phyloP scores from a whole-genome alignment of 2,113 vertebrate species.

The Arvicanthis niloticus region DNA sequence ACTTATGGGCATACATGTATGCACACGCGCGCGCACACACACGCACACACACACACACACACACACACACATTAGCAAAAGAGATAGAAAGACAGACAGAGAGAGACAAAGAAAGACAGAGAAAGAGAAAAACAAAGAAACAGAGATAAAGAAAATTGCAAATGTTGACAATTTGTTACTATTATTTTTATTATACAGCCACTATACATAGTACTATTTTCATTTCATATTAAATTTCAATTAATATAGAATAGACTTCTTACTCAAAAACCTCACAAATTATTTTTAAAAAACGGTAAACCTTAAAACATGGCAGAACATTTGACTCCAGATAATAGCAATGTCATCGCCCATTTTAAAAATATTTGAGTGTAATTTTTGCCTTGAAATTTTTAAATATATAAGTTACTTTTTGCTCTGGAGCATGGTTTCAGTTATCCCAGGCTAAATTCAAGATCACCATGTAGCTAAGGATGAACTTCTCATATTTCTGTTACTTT shows the following conservation, averaged over 20 bases:
- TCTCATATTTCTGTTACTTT: not conserved
- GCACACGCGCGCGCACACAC: too few species aligned
- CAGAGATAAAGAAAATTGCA: not conserved
- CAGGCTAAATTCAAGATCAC: not conserved
- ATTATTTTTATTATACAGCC: not conserved
- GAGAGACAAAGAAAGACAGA: not conserved
- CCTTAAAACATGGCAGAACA: not conserved
- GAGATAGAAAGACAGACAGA: not conserved
- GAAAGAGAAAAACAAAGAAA: not conserved
- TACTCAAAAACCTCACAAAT: not conserved
- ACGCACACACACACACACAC: too few species aligned
- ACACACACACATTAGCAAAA: too few species aligned
- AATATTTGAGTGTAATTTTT: not conserved
- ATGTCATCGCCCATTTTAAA: not conserved
- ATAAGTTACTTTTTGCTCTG: not conserved
- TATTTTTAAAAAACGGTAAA: not conserved
- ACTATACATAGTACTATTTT: not conserved
- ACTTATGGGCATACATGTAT: too few species aligned
- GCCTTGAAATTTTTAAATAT: not conserved
- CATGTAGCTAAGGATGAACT: not conserved
- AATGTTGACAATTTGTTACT: not conserved
- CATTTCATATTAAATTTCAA: not conserved
- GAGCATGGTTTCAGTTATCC: not conserved
- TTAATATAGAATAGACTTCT: not conserved
- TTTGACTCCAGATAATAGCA: not conserved